A percentile compares a stretch with the other conserved stretches of the same genome.
These are phyloP conservation scores for Hyperoplus immaculatus DNA, from an alignment of 2,797 vertebrate genomes.

Conservation along the genomic window DNA sequence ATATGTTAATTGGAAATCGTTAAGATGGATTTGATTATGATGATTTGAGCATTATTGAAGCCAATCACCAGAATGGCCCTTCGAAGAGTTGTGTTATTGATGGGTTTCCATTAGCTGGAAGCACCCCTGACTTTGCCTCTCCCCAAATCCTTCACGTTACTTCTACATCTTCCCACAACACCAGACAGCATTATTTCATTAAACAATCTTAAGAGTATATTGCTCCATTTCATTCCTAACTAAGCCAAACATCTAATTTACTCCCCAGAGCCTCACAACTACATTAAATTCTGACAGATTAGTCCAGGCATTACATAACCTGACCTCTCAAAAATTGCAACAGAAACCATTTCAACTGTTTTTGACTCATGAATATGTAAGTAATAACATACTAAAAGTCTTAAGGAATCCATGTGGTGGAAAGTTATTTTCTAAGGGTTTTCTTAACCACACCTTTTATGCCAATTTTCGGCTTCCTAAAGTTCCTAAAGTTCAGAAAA, in stretches of 20 bases:
- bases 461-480: too few relatives aligned
- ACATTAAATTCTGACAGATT: conserved; percentile 4
- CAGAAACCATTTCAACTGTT: too few relatives aligned
- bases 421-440: too few relatives aligned
- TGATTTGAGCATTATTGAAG: conserved; percentile 40
- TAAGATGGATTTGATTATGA: conserved; percentile 51
- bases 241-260: conserved; percentile 20
- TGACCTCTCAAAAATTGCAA: too few relatives aligned
- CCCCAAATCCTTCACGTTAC: not conserved
- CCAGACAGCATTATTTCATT: conserved; percentile 24
- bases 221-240: conserved; percentile 6
- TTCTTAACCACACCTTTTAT: too few relatives aligned
- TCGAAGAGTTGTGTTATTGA: conserved; percentile 10
- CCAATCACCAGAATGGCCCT: conserved; percentile 25
- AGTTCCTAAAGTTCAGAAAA: too few relatives aligned
- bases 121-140: conserved; percentile 7
- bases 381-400: too few relatives aligned
- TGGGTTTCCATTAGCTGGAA: not conserved
- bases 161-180: not conserved
- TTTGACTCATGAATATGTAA: too few relatives aligned
- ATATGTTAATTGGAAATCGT: conserved; percentile 46
- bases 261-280: not conserved
- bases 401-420: too few relatives aligned
- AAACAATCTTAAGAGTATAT: not conserved
- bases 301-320: too few relatives aligned